These are phyloP conservation scores for Pharmacophagus antenor DNA, from an alignment of 2,888 invertebrate species.

Conservation along the genomic window DNA sequence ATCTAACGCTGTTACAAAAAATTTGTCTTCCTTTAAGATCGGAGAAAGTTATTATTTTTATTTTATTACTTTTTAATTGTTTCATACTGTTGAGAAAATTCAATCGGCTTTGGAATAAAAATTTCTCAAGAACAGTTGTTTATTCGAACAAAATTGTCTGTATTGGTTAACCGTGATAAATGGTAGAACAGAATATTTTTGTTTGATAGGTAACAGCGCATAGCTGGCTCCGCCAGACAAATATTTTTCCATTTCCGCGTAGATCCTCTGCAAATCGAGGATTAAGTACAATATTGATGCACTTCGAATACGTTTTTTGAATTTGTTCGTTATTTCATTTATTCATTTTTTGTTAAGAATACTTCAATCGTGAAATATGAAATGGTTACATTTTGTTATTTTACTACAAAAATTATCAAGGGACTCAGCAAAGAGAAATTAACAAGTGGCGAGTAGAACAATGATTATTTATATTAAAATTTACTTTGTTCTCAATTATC, in stretches of 20 bases:
- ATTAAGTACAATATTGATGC: constrained; percentile 59
- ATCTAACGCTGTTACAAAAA: too few species aligned
- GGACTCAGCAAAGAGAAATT: too few species aligned
- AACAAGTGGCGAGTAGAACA: too few species aligned
- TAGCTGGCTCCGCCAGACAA: constrained; percentile 57
- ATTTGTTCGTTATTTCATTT: constrained; percentile 5
- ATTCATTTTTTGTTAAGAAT: neutral
- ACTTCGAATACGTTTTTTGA: constrained; percentile 34
- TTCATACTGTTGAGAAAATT: too few species aligned
- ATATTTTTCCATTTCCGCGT: constrained; percentile 76
- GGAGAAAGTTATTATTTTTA: too few species aligned
- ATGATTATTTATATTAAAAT: too few species aligned
- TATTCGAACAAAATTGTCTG: neutral
- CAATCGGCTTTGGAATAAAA: too few species aligned
- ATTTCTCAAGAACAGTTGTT: too few species aligned
- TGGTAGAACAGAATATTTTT: constrained; percentile 2
- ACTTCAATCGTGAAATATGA: neutral
- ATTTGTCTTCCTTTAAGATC: too few species aligned
- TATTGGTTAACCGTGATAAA: neutral
- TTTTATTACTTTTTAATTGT: too few species aligned
- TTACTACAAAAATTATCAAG: neutral
- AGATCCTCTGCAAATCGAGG: constrained; percentile 62
- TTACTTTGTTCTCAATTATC: too few species aligned
- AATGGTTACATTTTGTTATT: neutral
- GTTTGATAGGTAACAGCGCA: neutral